Percentiles rank a stretch among this genome's conserved stretches.
Conservation (phyloP, 2,797 vertebrate species). For the Danio aesculapii region DNA sequence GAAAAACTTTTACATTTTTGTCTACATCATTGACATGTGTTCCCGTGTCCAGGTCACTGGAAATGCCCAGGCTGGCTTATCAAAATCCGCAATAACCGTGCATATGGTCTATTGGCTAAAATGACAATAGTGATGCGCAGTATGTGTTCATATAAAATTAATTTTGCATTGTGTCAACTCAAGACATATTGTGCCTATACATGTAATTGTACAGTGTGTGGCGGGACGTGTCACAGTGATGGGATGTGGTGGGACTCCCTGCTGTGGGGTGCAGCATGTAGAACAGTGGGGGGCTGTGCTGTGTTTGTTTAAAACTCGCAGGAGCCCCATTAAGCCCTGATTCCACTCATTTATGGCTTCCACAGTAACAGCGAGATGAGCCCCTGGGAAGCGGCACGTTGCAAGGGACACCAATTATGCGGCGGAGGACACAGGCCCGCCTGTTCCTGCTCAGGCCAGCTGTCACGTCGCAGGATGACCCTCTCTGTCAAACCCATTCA, state of each 20-base stretch:
- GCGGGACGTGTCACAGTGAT: background rate
- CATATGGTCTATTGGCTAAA: too few species aligned
- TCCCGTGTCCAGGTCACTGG: too few species aligned
- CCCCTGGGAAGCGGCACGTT: slow-evolving; percentile 85
- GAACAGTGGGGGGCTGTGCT: slow-evolving; percentile 80
- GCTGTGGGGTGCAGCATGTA: slow-evolving; percentile 81
- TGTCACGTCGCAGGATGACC: slow-evolving; percentile 83
- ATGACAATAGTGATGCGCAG: too few species aligned
- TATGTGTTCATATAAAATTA: background rate
- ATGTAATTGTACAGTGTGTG: background rate
- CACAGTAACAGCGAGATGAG: slow-evolving; percentile 80
- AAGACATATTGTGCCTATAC: background rate
- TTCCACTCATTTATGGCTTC: slow-evolving; percentile 85
- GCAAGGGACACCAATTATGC: slow-evolving; percentile 87
- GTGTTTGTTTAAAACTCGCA: slow-evolving; percentile 86
- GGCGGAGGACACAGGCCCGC: slow-evolving; percentile 80
- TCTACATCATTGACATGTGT: too few species aligned
- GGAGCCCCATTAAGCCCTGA: slow-evolving; percentile 85
- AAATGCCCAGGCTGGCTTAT: too few species aligned
- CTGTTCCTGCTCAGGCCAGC: slow-evolving; percentile 84
- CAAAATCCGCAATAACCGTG: too few species aligned
- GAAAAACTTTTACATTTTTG: too few species aligned
- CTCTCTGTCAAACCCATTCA: slow-evolving; percentile 86
- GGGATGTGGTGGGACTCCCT: slow-evolving; percentile 67
- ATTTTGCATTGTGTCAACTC: background rate